These are phyloP conservation scores for Chymomyza caudatula DNA, from an alignment of 2,888 invertebrate species.

Conservation along the genomic window DNA sequence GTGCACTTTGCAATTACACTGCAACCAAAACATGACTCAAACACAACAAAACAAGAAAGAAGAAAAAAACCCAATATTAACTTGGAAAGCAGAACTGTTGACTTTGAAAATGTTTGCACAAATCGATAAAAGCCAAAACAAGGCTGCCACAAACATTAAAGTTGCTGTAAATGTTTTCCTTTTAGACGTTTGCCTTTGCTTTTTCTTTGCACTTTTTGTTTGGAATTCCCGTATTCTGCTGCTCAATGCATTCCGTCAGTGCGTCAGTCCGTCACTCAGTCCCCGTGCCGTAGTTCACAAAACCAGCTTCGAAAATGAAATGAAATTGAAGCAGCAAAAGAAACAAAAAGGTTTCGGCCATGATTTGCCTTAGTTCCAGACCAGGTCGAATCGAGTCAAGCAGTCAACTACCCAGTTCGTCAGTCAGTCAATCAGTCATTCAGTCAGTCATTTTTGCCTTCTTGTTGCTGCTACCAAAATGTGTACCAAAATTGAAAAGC, in stretches of 20 bases:
- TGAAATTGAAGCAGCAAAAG: constrained; percentile 24
- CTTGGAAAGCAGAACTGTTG: background rate
- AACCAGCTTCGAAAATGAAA: background rate
- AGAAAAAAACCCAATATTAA: too few species aligned
- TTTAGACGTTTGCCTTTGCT: background rate
- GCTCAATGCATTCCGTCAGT: background rate
- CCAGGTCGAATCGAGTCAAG: constrained; percentile 18
- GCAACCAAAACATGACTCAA: background rate
- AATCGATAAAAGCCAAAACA: background rate
- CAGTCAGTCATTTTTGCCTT: too few species aligned
- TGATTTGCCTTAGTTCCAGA: constrained; percentile 17
- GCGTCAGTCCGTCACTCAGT: background rate
- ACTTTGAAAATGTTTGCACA: background rate
- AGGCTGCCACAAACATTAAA: background rate
- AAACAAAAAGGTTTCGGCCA: constrained; percentile 5
- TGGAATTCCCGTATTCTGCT: background rate
- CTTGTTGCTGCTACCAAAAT: background rate
- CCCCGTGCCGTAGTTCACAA: background rate
- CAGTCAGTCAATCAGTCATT: background rate
- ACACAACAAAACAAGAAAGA: background rate
- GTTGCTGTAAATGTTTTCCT: background rate
- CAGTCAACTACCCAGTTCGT: background rate
- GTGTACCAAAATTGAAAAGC: constrained; percentile 15
- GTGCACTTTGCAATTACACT: background rate
- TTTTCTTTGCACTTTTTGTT: background rate